Base-by-base conservation (phyloP, 2,888 invertebrate species). In the Lepidochrysops patricia region DNA sequence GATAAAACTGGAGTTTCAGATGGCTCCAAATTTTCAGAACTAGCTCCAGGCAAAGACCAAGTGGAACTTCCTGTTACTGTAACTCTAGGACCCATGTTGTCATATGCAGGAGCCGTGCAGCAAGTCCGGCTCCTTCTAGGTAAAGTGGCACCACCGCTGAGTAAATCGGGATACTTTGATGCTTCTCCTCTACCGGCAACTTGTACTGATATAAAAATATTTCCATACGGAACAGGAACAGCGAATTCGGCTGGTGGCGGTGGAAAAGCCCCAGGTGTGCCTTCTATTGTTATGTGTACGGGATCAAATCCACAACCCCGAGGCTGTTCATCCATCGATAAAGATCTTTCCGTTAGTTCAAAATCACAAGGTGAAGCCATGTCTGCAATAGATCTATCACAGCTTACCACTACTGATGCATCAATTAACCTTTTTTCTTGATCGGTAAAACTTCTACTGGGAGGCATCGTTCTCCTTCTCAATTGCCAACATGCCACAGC, bases 71-170 rank as follows among this genome's bases (percentile, higher is more conserved):
- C 80, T 0, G 95, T 95, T 12, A 96, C 96, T n/a, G 97, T 97
- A 58, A 97, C 95, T 70, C 97, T 91, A 37, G 96, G 95, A 0
- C 97, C 97, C 94, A 97, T 96, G 81, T 96, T 96, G 82, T 97
- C 97, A 78, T 97, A 97, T 57, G 94, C 95, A 34, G 94, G 93
- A 66, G 84, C 89, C 34, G 89, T 81, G 76, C 84, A 91, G 65
- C 85, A 89, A 48, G 80, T 84, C 62, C 87, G 75, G 65, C 76
- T 85, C 57, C 91, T 76, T 58, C 91, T 75, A 6, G 91, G 92
- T 43, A 91, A 68, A 61, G 90, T 84, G 26, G 88, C 82, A 61
- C 84, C 80, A 64, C 84, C 80, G 64, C 84, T 86, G 67, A 96
- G 82, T 65, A 96, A 86, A 82, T 96, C 96, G 43, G 96, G 96